These are phyloP conservation scores for Sapayoa aenigma DNA, from an alignment of 2,113 vertebrate genomes.

Conservation along the genomic window DNA sequence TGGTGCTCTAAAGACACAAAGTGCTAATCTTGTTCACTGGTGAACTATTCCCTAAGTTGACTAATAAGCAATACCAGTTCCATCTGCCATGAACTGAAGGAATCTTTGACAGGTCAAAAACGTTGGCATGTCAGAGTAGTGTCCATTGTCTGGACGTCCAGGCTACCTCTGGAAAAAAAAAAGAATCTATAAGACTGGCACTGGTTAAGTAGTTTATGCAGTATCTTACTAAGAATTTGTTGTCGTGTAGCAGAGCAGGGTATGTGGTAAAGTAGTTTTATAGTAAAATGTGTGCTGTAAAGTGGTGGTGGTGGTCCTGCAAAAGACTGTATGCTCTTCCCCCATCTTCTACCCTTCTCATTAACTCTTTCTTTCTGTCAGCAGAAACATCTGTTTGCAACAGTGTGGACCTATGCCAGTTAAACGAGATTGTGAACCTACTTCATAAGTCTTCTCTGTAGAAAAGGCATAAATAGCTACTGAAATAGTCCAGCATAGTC, in stretches of 20 bases:
- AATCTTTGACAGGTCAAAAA: not conserved
- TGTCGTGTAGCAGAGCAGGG: not conserved
- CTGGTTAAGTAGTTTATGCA: not conserved
- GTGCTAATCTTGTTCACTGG: not conserved
- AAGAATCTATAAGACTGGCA: not conserved
- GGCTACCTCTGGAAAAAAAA: not conserved
- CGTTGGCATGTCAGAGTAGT: not conserved
- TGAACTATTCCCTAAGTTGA: not conserved
- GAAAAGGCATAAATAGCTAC: not conserved
- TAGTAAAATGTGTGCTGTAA: not conserved
- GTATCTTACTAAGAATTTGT: not conserved
- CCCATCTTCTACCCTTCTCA: not conserved
- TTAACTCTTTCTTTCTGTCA: not conserved
- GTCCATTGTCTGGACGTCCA: not conserved
- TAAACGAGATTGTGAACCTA: not conserved
- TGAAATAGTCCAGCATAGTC: not conserved
- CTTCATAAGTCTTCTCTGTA: not conserved
- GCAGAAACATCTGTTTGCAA: not conserved
- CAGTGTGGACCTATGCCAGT: not conserved
- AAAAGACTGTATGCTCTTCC: not conserved
- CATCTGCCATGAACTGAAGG: not conserved
- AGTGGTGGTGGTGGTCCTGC: not conserved
- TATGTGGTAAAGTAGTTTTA: not conserved
- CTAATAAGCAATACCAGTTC: not conserved
- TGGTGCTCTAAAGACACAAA: not conserved